A percentile compares a stretch with the other conserved stretches of the same genome.
Conservation (phyloP, 2,113 vertebrate species). For the Gallinago jamesoni region DNA sequence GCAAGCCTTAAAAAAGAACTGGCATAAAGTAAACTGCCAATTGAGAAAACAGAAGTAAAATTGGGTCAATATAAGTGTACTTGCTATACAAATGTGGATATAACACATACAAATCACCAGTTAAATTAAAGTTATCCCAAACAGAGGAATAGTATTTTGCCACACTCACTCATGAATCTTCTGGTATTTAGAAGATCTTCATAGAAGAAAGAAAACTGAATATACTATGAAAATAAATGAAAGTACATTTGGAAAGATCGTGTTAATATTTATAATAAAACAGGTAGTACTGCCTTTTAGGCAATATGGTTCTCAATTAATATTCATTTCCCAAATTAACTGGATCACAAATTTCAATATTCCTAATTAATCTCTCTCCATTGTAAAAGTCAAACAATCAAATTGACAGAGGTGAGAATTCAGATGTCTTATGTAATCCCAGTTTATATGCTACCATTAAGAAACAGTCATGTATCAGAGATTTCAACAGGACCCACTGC, state of each 20-base stretch:
- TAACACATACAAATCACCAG: background rate
- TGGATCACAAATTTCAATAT: background rate
- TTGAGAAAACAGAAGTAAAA: slow-evolving; percentile 22
- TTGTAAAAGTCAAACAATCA: background rate
- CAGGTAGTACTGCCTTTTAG: background rate
- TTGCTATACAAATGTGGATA: background rate
- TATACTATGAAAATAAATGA: background rate
- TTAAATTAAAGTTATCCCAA: background rate
- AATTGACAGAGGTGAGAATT: background rate
- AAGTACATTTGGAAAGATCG: background rate
- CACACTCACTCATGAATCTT: background rate
- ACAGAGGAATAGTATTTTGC: background rate
- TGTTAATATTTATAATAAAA: background rate
- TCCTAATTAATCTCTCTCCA: background rate
- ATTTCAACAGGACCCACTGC: background rate
- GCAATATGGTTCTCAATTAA: background rate
- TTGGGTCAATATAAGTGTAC: background rate
- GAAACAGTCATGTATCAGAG: background rate
- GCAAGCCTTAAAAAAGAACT: background rate
- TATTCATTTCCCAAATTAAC: background rate
- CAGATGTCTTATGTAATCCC: background rate
- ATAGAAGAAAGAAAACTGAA: background rate
- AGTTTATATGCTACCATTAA: background rate
- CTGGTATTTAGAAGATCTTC: background rate
- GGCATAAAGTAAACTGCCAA: background rate